Base-by-base conservation (phyloP, 2,797 vertebrate genomes). In the Gallinago nigripennis region DNA sequence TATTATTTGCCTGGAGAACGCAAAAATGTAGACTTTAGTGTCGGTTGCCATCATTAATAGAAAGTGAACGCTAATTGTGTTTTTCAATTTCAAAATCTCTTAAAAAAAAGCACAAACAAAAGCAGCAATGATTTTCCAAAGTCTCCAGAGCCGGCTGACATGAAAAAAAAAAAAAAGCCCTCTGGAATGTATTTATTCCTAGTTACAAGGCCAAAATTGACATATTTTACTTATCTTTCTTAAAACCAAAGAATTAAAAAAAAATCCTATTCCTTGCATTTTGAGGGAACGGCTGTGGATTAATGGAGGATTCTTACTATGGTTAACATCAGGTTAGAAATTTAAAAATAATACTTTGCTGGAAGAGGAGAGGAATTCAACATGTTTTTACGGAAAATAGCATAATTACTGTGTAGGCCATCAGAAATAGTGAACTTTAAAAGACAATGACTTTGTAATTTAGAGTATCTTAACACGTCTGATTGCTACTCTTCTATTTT, bases 401-500 rank as follows among this genome's bases (percentile, higher is more conserved):
- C 37, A 8, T 69, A 45, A 73, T 82, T 91, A 68, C 46, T 58
- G 50, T n/a, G 25, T 69, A 56, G 17, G 20, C 68, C 48, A 50
- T 83, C 27, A 90, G 56, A 88, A 84, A 13, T 50, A 63, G 39
- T 37, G 53, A 90, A 72, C 35, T 92, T 83, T 33, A 54, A 76
- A 91, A 94, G 63, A 68, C 51, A 88, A 11, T 71, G 56, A 23
- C 53, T 70, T 81, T 82, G 51, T 64, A 37, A 63, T 86, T 58
- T 61, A 37, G 21, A 71, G 3, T 71, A 41, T 72, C 48, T 37
- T 90, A 76, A 76, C n/a, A 27, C 8, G 1, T 72, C 89, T 97
- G 91, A 94, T 87, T 81, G n/a, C 51, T 75, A 15, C 84, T 96
- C 10, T 97, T 96, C 90, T 95, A 16, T 94, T 93, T 97, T 94